phyloP scores from a whole-genome alignment of 2,888 invertebrate genomes.

The Uloborus plumipes region DNA sequence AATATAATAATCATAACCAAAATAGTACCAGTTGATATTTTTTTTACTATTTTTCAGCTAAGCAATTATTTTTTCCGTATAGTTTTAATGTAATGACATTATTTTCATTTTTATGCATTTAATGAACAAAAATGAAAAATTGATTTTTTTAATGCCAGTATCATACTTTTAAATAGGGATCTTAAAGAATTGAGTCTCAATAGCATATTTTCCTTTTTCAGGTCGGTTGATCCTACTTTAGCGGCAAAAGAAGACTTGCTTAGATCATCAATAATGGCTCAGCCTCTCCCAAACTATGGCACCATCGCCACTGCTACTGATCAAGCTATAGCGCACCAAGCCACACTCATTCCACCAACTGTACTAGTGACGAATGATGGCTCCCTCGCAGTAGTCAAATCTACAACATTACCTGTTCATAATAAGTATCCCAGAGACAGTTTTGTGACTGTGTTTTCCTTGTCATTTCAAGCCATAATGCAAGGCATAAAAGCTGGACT shows the following conservation, averaged over 20 bases:
- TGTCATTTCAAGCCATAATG: constrained; percentile 87
- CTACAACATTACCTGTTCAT: neutral
- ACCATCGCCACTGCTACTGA: constrained; percentile 10
- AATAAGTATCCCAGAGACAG: constrained; percentile 59
- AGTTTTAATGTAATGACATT: too few species aligned
- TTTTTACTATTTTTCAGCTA: too few species aligned
- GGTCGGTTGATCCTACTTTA: neutral
- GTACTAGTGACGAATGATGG: constrained; percentile 10
- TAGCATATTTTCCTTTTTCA: neutral
- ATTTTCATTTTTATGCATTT: too few species aligned
- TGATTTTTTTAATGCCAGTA: too few species aligned
- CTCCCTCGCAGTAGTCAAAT: constrained; percentile 7
- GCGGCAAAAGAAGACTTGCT: constrained; percentile 14
- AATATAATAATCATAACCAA: too few species aligned
- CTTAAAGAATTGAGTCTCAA: neutral
- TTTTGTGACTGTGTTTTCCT: constrained; percentile 82
- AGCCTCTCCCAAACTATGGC: constrained; percentile 23
- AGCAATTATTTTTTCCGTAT: too few species aligned
- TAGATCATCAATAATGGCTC: constrained; percentile 23
- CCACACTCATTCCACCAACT: constrained; percentile 14
- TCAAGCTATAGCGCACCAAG: neutral
- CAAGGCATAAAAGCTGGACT: constrained; percentile 89
- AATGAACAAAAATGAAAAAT: too few species aligned
- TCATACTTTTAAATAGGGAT: neutral
- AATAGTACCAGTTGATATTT: too few species aligned